phyloP scores from a whole-genome alignment of 2,888 invertebrate genomes.

The Ommatoiulus sabulosus region DNA sequence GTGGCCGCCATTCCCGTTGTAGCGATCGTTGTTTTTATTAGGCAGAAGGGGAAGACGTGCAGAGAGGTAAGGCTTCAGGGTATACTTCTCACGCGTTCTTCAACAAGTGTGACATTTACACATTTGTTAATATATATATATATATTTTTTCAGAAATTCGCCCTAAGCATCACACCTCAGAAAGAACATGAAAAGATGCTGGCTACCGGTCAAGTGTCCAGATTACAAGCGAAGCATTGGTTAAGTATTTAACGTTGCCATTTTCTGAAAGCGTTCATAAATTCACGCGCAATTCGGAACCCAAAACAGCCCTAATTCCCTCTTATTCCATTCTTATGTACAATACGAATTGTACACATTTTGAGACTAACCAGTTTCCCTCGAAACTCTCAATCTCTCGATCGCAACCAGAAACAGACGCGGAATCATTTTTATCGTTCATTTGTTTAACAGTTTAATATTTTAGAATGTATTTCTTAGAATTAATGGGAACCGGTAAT shows the following conservation, averaged over 20 bases:
- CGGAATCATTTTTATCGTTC: not conserved
- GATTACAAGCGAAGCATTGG: conserved; percentile 52
- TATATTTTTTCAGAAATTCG: conserved; percentile 53
- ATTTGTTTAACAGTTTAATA: conserved; percentile 34
- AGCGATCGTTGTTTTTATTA: conserved; percentile 53
- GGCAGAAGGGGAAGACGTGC: conserved; percentile 47
- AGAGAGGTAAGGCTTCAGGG: conserved; percentile 42
- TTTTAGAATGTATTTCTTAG: conserved; percentile 13
- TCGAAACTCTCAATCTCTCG: not conserved
- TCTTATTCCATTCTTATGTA: conserved; percentile 34
- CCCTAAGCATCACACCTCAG: conserved; percentile 54
- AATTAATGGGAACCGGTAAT: not conserved
- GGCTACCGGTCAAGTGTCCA: conserved; percentile 45
- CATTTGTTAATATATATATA: too few species aligned
- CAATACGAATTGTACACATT: conserved; percentile 11
- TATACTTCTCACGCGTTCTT: not conserved
- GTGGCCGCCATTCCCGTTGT: conserved; percentile 57
- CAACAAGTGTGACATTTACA: too few species aligned
- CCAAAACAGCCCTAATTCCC: not conserved
- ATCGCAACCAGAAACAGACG: not conserved
- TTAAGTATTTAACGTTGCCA: not conserved
- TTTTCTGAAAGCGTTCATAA: not conserved
- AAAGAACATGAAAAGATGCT: conserved; percentile 45
- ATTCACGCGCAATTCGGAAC: conserved; percentile 13
- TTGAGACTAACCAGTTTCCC: not conserved